Percentiles rank a stretch among this genome's conserved stretches.
Evolutionary conservation across 2,888 invertebrate species (phyloP).

Genomic region (Gymnocheta viridis): DNA sequence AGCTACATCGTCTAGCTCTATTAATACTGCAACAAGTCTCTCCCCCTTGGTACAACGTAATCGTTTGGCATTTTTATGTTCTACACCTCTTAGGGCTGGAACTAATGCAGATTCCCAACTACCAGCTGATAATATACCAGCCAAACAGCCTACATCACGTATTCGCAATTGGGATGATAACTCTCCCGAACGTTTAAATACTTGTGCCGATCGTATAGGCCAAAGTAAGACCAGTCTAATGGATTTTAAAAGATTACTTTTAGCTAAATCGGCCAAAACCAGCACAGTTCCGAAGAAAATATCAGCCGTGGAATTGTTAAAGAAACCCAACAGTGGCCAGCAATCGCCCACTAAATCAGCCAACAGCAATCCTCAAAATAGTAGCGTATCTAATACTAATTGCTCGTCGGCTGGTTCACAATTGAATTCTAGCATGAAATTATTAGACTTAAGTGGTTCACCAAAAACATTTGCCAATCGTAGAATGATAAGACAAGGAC

Average conservation of each 20-base stretch:
- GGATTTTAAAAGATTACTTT: conserved; percentile 91
- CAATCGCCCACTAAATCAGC: conserved; percentile 26
- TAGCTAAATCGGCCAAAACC: conserved; percentile 89
- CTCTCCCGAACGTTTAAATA: conserved; percentile 81
- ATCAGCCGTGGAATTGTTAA: conserved; percentile 91
- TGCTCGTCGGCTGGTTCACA: conserved; percentile 8
- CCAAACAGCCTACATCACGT: conserved; percentile 76
- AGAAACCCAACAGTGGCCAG: conserved; percentile 81
- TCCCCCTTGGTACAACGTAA: conserved; percentile 87
- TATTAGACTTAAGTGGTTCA: conserved; percentile 87
- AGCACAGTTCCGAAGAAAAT: conserved; percentile 84
- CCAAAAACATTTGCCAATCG: conserved; percentile 87
- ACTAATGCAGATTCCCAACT: conserved; percentile 66
- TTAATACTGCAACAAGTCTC: conserved; percentile 79
- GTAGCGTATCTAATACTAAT: neutral
- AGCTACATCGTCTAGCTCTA: conserved; percentile 55
- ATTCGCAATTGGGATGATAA: conserved; percentile 76
- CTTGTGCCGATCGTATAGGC: conserved; percentile 86
- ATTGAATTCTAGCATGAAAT: conserved; percentile 84
- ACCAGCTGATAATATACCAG: conserved; percentile 74
- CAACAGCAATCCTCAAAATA: conserved; percentile 22
- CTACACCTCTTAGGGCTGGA: conserved; percentile 84
- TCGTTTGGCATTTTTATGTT: conserved; percentile 85
- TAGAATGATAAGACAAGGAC: conserved; percentile 83
- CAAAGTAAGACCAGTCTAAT: conserved; percentile 89